A percentile compares a stretch with the other conserved stretches of the same genome.
Conservation (phyloP, 2,888 invertebrate genomes). For the Drosophila antonietae region DNA sequence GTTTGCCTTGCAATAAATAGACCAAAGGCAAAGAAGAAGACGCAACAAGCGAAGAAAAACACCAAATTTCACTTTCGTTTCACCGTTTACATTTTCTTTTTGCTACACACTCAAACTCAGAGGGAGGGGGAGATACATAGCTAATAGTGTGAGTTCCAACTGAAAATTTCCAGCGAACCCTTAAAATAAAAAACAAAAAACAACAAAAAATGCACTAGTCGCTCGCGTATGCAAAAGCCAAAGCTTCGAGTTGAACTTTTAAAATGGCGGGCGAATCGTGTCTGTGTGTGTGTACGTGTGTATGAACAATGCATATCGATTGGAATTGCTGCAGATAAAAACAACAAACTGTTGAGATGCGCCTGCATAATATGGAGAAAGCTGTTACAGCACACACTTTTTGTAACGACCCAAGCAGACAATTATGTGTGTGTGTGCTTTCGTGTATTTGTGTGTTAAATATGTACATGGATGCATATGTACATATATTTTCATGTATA, state of each 20-base stretch:
- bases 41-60: constrained; percentile 36
- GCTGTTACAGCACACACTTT: constrained; percentile 31
- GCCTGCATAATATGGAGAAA: constrained; percentile 59
- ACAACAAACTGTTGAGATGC: constrained; percentile 71
- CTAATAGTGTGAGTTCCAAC: constrained; percentile 25
- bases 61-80: constrained; percentile 57
- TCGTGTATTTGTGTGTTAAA: neutral
- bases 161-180: constrained; percentile 29
- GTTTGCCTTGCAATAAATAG: constrained; percentile 51
- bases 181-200: constrained; percentile 7
- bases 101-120: constrained; percentile 18
- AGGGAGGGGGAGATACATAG: constrained; percentile 5
- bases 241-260: constrained; percentile 69
- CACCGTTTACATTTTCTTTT: constrained; percentile 39
- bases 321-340: constrained; percentile 46
- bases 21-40: constrained; percentile 47
- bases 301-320: constrained; percentile 47
- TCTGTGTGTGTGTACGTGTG: constrained; percentile 12
- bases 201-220: constrained; percentile 33
- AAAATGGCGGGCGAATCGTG: constrained; percentile 65
- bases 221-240: constrained; percentile 39
- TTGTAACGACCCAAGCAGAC: constrained; percentile 13
- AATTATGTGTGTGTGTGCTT: constrained; percentile 2
- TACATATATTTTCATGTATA: constrained; percentile 8
- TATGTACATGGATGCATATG: constrained; percentile 1